Conservation (phyloP, 2,797 vertebrate genomes). For the Hylomyscus alleni region DNA sequence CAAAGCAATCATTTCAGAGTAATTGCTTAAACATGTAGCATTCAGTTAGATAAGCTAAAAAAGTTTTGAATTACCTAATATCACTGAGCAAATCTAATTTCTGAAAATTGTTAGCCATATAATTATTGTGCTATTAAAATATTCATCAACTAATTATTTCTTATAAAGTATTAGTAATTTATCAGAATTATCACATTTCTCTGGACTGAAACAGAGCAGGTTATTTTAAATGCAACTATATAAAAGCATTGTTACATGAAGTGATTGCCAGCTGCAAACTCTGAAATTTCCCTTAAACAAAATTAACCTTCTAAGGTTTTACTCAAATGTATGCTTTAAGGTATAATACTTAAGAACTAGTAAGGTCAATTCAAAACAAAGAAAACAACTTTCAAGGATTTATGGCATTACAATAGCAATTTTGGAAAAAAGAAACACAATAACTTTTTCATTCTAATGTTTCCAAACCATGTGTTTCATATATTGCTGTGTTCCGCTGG, state of each 20-base stretch:
- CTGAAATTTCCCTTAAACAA: not conserved
- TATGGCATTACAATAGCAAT: slow-evolving; percentile 36
- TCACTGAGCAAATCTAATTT: slow-evolving; percentile 49
- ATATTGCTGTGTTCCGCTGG: slow-evolving; percentile 80
- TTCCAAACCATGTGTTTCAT: slow-evolving; percentile 75
- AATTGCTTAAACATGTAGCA: not conserved
- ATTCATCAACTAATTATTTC: slow-evolving; percentile 12
- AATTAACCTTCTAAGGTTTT: slow-evolving; percentile 33
- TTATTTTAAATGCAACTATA: slow-evolving; percentile 41
- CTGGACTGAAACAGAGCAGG: not conserved
- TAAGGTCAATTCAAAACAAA: slow-evolving; percentile 64
- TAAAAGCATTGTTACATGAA: slow-evolving; percentile 2
- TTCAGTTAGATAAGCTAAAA: slow-evolving; percentile 25
- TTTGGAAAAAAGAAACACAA: slow-evolving; percentile 68
- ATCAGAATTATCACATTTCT: slow-evolving; percentile 35
- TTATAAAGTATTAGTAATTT: not conserved
- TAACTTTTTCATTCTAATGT: slow-evolving; percentile 69
- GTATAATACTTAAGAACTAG: slow-evolving; percentile 38
- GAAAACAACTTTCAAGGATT: slow-evolving; percentile 52
- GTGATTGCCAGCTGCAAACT: slow-evolving; percentile 41
- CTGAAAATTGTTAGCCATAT: slow-evolving; percentile 11
- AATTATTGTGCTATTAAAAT: slow-evolving; percentile 70
- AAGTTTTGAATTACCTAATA: not conserved
- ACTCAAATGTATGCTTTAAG: slow-evolving; percentile 8
- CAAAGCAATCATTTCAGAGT: not conserved